Evolutionary conservation across 2,797 vertebrate genomes (phyloP), one percentile per base, ranked within the genome.

Genomic region (Pipistrellus kuhlii): DNA sequence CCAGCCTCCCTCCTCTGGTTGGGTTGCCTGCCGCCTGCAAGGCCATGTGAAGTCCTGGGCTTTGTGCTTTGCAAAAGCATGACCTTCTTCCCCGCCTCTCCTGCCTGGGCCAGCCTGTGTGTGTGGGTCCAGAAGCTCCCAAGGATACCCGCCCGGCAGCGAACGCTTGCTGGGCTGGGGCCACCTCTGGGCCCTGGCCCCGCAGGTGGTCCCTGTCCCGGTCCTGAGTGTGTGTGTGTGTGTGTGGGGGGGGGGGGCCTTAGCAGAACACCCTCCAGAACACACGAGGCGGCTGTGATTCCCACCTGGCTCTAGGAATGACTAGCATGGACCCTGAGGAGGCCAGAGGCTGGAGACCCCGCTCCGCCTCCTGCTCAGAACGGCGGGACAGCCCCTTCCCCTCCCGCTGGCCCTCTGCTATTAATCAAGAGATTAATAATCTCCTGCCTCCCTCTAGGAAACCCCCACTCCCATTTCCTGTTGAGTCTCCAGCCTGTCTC

Each of bases 401-500:
- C 62, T 88, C 59, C 51, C 0, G 12, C 48, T 4, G 25, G 51
- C 64, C 66, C 35, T 7, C 72, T 46, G 93, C 87, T 95, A 73
- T 95, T 95, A 94, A 81, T 89, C 92, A 82, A 77, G 90, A 95
- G 91, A 85, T 87, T 78, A 93, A 94, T 88, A 84, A 83, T 85
- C 80, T 64, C 5, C 82, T 88, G 72, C 78, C 82, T 88, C 68
- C 84, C 68, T 53, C 59, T 71, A 53, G n/a, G 59, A 66, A 93
- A 18, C 68, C 51, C 48, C 81, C 81, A 46, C 76, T 66, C 77
- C 80, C 8, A 0, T 68, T 96, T 96, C 92, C 96, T 94, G 66
- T 94, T 48, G 84, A 59, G 91, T 95, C 85, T 94, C 88, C 87
- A 82, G 93, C 73, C 92, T 95, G 92, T 85, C 95, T 95, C 64